Conservation (phyloP, 2,113 vertebrate species). For the Baryphthengus martii region DNA sequence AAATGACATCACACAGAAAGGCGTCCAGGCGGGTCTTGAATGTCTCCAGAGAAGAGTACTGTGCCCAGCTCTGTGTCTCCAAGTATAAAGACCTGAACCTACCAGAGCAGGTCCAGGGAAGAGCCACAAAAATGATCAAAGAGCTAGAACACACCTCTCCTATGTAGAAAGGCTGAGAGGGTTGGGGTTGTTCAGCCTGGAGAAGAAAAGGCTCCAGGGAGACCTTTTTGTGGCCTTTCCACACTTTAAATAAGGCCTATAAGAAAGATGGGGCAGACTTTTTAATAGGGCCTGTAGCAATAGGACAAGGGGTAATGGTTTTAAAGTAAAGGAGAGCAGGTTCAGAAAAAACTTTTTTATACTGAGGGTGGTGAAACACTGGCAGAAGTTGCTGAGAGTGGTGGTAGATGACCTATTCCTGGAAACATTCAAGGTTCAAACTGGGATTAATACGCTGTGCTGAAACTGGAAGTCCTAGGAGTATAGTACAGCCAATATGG, state of each 20-base stretch:
- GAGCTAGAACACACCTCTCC: too few species aligned
- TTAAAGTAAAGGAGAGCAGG: background rate
- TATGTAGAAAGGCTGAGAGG: background rate
- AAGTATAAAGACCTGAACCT: background rate
- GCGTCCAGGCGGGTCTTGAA: too few species aligned
- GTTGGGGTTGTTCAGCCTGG: background rate
- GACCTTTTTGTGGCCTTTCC: too few species aligned
- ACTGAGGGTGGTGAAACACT: background rate
- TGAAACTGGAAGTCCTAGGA: background rate
- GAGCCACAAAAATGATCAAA: background rate
- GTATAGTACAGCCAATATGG: background rate
- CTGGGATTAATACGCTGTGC: background rate
- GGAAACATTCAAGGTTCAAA: background rate
- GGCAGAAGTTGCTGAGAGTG: background rate
- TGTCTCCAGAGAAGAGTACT: background rate
- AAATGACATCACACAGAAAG: too few species aligned
- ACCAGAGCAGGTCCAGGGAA: background rate
- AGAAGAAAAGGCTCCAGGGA: background rate
- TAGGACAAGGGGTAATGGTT: background rate
- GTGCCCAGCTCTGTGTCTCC: background rate
- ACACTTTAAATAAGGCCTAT: background rate
- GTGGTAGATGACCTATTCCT: too few species aligned
- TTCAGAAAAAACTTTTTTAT: background rate
- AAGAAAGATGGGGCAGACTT: background rate
- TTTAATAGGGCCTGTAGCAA: background rate